These are phyloP conservation scores for Notamacropus eugenii DNA, from an alignment of 2,797 vertebrate species.

Conservation along the genomic window DNA sequence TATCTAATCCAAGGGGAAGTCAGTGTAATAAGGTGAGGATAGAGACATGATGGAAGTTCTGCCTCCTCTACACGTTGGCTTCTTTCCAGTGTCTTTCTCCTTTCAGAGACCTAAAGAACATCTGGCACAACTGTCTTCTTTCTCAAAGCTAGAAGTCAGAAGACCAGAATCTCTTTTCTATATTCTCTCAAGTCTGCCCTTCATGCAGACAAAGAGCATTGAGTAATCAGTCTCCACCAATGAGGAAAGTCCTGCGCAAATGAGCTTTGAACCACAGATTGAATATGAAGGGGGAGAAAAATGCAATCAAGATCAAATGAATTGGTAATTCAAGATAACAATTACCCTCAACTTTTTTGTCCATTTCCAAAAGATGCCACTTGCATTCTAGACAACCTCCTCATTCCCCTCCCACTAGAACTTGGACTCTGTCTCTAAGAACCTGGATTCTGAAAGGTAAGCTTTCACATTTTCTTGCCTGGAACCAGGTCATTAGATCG, in stretches of 20 bases:
- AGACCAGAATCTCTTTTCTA: not conserved
- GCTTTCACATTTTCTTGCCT: not conserved
- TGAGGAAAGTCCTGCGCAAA: not conserved
- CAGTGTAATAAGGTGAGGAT: not conserved
- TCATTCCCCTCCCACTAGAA: not conserved
- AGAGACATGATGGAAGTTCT: not conserved
- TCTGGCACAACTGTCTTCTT: not conserved
- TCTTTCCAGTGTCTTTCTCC: not conserved
- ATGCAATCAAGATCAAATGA: not conserved
- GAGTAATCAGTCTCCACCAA: not conserved
- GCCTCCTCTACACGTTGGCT: not conserved
- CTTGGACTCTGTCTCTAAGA: not conserved
- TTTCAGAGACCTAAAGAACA: not conserved
- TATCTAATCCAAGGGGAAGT: not conserved
- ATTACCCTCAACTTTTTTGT: not conserved
- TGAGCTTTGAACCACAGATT: not conserved
- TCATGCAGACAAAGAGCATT: not conserved
- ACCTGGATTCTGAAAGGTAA: not conserved
- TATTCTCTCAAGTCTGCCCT: not conserved
- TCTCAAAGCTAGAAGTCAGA: not conserved
- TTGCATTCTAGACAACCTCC: not conserved
- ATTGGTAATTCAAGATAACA: not conserved
- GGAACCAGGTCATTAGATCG: not conserved
- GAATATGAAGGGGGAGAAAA: not conserved
- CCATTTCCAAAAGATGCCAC: not conserved